Evolutionary conservation across 2,113 vertebrate genomes (phyloP).

Genomic region (Erythrocercus mccallii): DNA sequence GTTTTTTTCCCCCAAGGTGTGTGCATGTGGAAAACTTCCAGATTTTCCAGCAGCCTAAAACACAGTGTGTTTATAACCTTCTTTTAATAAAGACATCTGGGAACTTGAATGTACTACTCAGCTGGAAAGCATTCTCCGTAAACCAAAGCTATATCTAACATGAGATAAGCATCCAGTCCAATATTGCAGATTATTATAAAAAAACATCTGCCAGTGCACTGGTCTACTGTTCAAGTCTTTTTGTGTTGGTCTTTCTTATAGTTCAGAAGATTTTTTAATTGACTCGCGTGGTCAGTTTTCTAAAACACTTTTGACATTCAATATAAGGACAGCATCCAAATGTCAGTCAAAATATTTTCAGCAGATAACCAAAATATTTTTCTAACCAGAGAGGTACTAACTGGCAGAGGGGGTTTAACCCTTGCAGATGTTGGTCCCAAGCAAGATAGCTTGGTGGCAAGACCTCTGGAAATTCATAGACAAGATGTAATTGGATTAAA

Average conservation of each 20-base stretch:
- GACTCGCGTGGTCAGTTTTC: neutral
- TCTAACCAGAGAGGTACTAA: neutral
- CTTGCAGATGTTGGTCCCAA: neutral
- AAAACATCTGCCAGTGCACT: neutral
- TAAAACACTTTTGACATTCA: neutral
- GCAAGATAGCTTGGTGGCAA: neutral
- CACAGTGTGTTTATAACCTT: neutral
- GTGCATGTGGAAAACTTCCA: neutral
- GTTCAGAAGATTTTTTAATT: neutral
- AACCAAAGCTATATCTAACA: neutral
- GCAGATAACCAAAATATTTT: neutral
- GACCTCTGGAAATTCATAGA: neutral
- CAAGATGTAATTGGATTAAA: neutral
- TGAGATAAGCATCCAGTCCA: neutral
- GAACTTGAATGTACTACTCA: neutral
- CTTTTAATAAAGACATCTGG: neutral
- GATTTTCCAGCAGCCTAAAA: neutral
- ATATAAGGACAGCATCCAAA: neutral
- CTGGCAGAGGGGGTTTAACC: neutral
- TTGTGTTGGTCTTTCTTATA: neutral
- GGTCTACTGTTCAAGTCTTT: neutral
- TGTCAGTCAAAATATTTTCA: neutral
- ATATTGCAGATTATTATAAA: neutral
- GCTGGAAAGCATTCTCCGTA: neutral
- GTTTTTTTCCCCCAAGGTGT: neutral